A percentile compares a stretch with the other conserved stretches of the same genome.
phyloP scores from a whole-genome alignment of 2,113 vertebrate species.

The Cyprinodon variegatus region DNA sequence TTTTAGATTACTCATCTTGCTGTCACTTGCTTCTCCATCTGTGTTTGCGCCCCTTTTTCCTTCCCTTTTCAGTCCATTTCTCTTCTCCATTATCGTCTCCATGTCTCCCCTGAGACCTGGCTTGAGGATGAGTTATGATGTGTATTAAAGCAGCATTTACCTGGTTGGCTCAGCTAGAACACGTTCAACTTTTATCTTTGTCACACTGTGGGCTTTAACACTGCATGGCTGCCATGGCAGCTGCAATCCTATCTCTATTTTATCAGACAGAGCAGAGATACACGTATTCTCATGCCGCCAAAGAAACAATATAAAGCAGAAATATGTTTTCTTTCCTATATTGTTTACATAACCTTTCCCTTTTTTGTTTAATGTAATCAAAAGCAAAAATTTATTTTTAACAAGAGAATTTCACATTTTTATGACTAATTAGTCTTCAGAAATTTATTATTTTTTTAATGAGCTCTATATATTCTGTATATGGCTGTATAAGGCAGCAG shows the following conservation, averaged over 20 bases:
- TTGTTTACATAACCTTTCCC: background rate
- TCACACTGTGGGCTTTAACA: slow-evolving; percentile 39
- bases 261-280: slow-evolving; percentile 2
- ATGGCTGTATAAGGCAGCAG: too few species aligned
- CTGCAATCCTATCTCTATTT: slow-evolving; percentile 21
- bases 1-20: slow-evolving; percentile 41
- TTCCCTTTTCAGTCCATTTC: slow-evolving; percentile 45
- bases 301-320: background rate
- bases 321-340: background rate
- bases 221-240: slow-evolving; percentile 43
- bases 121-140: slow-evolving; percentile 65
- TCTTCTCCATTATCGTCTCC: slow-evolving; percentile 58
- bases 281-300: background rate
- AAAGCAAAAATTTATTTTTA: background rate
- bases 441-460: background rate
- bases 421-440: background rate
- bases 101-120: slow-evolving; percentile 45
- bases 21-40: slow-evolving; percentile 31
- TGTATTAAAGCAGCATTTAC: slow-evolving; percentile 70
- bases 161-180: slow-evolving; percentile 57
- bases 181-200: slow-evolving; percentile 59
- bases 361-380: background rate
- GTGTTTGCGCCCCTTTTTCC: slow-evolving; percentile 15
- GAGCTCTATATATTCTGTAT: too few species aligned
- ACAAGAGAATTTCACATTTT: background rate